A percentile compares a stretch with the other conserved stretches of the same genome.
Conservation (phyloP, 2,113 vertebrate species). For the Bujurquina vittata region DNA sequence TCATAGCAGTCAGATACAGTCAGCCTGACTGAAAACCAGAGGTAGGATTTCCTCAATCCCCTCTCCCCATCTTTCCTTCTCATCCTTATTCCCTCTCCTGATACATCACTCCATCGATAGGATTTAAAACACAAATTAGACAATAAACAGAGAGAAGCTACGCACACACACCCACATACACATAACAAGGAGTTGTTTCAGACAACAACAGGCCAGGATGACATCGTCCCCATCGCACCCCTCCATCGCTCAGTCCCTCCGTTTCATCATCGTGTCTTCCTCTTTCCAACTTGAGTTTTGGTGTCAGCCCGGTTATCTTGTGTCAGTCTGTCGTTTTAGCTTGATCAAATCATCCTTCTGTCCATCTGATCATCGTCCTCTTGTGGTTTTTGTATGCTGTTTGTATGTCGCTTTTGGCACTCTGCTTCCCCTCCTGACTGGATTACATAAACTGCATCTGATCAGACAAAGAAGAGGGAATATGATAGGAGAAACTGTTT, state of each 20-base stretch:
- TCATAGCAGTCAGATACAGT: slow-evolving; percentile 9
- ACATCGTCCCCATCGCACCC: slow-evolving; percentile 11
- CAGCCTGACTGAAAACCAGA: slow-evolving; percentile 28
- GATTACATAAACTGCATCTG: slow-evolving; percentile 97
- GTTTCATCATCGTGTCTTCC: slow-evolving; percentile 16
- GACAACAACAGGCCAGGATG: slow-evolving; percentile 31
- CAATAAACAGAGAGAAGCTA: slow-evolving; percentile 34
- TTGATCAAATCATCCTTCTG: slow-evolving; percentile 40
- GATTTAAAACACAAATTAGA: slow-evolving; percentile 32
- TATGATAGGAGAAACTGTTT: neutral
- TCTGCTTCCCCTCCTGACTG: slow-evolving; percentile 67
- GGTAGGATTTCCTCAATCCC: slow-evolving; percentile 40
- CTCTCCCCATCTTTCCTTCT: slow-evolving; percentile 7
- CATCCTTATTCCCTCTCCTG: slow-evolving; percentile 24
- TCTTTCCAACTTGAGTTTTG: slow-evolving; percentile 73
- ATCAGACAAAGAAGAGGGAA: neutral
- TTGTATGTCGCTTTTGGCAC: slow-evolving; percentile 71
- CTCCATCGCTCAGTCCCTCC: slow-evolving; percentile 3
- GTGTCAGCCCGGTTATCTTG: slow-evolving; percentile 63
- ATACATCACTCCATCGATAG: slow-evolving; percentile 30
- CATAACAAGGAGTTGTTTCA: slow-evolving; percentile 64
- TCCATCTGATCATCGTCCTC: slow-evolving; percentile 47
- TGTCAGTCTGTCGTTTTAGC: slow-evolving; percentile 48
- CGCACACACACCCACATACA: slow-evolving; percentile 26
- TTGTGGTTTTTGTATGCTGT: slow-evolving; percentile 53